These are phyloP conservation scores for Passerina amoena DNA, from an alignment of 2,113 vertebrate genomes.

Conservation along the genomic window DNA sequence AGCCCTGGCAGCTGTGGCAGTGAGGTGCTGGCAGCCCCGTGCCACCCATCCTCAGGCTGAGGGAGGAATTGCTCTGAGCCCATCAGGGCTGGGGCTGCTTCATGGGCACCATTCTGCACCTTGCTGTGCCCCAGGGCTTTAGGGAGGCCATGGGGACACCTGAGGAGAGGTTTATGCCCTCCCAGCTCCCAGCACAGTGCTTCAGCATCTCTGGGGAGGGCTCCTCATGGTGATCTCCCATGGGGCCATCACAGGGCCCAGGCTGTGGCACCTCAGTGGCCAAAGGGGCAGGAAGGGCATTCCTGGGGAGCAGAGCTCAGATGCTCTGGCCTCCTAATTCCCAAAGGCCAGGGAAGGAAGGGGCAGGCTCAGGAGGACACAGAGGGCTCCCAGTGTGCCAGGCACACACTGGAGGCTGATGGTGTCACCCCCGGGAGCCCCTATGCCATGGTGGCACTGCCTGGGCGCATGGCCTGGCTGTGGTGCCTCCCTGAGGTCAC, in stretches of 20 bases:
- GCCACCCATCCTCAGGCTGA: neutral
- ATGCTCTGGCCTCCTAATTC: neutral
- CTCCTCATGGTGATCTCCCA: neutral
- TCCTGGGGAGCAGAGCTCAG: neutral
- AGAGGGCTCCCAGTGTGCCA: neutral
- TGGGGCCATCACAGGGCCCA: fast-evolving
- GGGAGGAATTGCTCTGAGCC: neutral
- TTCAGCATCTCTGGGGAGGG: neutral
- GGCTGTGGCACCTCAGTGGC: neutral
- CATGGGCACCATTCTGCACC: neutral
- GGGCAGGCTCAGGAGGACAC: neutral
- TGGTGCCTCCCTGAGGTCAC: neutral
- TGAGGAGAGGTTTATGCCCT: neutral
- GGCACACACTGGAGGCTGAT: too few relatives aligned
- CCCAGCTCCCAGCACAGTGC: neutral
- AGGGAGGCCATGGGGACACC: neutral
- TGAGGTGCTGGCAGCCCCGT: neutral
- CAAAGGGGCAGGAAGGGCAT: neutral
- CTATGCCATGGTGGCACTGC: neutral
- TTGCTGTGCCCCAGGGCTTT: neutral
- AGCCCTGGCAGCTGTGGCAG: neutral
- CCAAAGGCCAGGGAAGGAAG: neutral
- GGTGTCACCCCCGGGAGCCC: neutral
- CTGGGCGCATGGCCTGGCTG: fast-evolving
- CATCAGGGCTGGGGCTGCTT: neutral